Conservation (phyloP, 2,113 vertebrate genomes). For the Indicator maculatus region DNA sequence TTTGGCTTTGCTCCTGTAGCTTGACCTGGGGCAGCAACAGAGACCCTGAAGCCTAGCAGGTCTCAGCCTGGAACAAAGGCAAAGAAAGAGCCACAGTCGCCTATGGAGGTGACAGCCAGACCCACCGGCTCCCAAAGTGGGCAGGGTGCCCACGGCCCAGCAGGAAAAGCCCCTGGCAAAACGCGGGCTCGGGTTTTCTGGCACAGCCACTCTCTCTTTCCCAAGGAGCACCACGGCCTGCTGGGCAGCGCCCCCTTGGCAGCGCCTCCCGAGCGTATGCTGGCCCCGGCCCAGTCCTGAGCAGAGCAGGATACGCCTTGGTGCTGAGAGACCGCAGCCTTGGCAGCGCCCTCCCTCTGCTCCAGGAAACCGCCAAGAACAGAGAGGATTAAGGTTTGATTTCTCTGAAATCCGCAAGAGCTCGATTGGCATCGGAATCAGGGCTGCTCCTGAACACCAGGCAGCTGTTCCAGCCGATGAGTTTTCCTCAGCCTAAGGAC, state of each 20-base stretch:
- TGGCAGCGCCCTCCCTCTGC: conserved; percentile 20
- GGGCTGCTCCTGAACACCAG: background rate
- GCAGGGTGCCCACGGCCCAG: background rate
- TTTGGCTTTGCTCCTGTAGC: accelerated
- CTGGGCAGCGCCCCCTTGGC: background rate
- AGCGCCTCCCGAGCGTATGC: background rate
- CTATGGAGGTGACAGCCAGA: background rate
- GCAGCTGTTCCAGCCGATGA: background rate
- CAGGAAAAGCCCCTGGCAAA: accelerated
- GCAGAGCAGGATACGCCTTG: conserved; percentile 11
- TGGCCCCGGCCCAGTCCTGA: background rate
- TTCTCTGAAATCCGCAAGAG: conserved; percentile 11
- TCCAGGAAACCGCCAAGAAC: conserved; percentile 57
- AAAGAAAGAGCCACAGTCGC: accelerated
- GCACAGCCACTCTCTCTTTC: background rate
- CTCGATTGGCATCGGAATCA: background rate
- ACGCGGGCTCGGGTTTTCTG: background rate
- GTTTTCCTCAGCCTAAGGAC: background rate
- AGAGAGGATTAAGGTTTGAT: conserved; percentile 21
- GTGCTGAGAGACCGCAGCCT: conserved; percentile 34
- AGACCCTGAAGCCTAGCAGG: background rate
- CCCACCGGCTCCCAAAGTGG: background rate
- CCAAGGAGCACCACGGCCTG: background rate
- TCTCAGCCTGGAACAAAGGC: accelerated
- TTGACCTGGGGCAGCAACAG: too few relatives aligned